These are phyloP conservation scores for Cotesia typhae DNA, from an alignment of 1,140 invertebrate genomes.

Conservation along the genomic window DNA sequence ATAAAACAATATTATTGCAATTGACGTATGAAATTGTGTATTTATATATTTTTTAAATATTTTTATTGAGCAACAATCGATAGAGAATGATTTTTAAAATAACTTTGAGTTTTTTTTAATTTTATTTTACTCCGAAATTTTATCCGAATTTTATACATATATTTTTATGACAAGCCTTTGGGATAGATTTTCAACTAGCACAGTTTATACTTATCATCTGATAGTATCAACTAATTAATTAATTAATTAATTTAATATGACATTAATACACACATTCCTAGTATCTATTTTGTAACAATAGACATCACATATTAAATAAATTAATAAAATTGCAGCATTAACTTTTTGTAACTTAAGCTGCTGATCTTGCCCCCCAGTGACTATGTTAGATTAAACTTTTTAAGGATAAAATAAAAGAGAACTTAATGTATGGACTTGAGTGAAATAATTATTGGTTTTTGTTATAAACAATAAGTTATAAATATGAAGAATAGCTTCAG, in stretches of 20 bases:
- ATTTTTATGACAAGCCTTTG: background rate
- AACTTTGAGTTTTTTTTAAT: background rate
- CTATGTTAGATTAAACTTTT: background rate
- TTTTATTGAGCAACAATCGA: too few relatives aligned
- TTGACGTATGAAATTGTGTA: background rate
- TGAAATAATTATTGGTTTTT: too few relatives aligned
- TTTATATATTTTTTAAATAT: background rate
- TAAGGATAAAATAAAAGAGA: background rate
- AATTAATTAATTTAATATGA: background rate
- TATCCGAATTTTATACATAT: too few relatives aligned
- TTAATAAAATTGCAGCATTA: too few relatives aligned
- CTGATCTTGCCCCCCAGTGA: slow-evolving; percentile 8
- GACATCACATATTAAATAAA: background rate
- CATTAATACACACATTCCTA: background rate
- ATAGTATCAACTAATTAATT: background rate
- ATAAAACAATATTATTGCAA: slow-evolving; percentile 13
- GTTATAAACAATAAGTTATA: background rate
- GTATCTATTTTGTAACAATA: background rate
- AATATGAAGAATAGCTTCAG: background rate
- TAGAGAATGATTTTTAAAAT: background rate
- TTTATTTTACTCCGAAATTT: background rate
- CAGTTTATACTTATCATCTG: background rate
- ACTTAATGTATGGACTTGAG: too few relatives aligned
- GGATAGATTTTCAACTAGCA: slow-evolving; percentile 19
- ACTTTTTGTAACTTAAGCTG: background rate